Evolutionary conservation across 2,797 vertebrate genomes (phyloP).

Genomic region (Hydrophis major): DNA sequence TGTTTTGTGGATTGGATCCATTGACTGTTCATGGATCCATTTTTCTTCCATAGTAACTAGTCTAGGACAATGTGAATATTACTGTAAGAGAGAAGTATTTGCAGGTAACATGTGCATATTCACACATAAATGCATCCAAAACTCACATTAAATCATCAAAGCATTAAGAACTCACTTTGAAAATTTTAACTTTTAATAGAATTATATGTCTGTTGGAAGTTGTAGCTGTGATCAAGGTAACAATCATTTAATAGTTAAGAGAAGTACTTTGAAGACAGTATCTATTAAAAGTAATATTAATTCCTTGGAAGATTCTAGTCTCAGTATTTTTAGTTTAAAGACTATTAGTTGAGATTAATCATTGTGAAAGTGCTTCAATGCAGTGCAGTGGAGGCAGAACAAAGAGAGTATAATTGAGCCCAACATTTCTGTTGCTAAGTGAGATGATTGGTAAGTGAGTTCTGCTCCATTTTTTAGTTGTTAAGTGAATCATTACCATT

Average conservation of each 20-base stretch:
- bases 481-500: not conserved
- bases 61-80: not conserved
- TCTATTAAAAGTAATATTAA: not conserved
- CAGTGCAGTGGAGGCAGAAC: not conserved
- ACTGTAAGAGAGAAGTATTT: not conserved
- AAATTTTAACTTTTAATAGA: not conserved
- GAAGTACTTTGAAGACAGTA: not conserved
- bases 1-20: not conserved
- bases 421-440: not conserved
- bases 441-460: not conserved
- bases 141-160: not conserved
- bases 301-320: not conserved
- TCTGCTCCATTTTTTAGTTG: not conserved
- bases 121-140: not conserved
- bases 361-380: not conserved
- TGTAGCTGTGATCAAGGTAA: not conserved
- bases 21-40: not conserved
- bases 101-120: not conserved
- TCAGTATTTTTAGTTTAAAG: not conserved
- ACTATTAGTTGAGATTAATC: not conserved
- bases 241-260: not conserved
- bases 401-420: not conserved
- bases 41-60: not conserved
- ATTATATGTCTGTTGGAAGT: not conserved
- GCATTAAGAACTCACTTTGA: not conserved